Evolutionary conservation across 2,797 vertebrate species (phyloP).

Genomic region (Balearica regulorum): DNA sequence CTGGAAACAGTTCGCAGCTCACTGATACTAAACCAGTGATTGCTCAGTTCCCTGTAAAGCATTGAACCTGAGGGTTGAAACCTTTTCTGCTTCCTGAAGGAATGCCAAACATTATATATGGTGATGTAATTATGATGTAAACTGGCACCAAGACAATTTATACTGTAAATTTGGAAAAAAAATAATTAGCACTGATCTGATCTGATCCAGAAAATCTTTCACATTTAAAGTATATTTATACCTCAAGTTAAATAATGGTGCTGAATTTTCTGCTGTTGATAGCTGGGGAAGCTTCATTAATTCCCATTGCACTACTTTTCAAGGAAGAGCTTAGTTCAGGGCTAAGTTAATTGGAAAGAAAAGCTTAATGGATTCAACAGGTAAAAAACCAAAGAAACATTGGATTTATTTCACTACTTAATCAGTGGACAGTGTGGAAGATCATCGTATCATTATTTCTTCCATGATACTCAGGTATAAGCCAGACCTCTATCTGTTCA

Average conservation of each 20-base stretch:
- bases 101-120: not conserved
- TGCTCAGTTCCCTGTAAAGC: not conserved
- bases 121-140: constrained; percentile 31
- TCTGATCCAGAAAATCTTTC: not conserved
- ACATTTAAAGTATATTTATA: not conserved
- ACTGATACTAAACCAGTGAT: not conserved
- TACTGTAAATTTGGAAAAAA: not conserved
- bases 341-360: not conserved
- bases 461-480: not conserved
- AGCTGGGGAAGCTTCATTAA: not conserved
- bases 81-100: not conserved
- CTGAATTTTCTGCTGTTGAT: not conserved
- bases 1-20: not conserved
- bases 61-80: not conserved
- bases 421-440: not conserved
- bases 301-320: not conserved
- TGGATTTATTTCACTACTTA: not conserved
- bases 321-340: not conserved
- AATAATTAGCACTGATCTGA: not conserved
- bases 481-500: not conserved
- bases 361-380: constrained; percentile 6
- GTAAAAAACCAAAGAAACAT: not conserved
- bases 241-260: not conserved
- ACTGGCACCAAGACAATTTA: not conserved
- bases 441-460: not conserved